Evolutionary conservation across 2,797 vertebrate species (phyloP).

Genomic region (Pipistrellus nathusii): DNA sequence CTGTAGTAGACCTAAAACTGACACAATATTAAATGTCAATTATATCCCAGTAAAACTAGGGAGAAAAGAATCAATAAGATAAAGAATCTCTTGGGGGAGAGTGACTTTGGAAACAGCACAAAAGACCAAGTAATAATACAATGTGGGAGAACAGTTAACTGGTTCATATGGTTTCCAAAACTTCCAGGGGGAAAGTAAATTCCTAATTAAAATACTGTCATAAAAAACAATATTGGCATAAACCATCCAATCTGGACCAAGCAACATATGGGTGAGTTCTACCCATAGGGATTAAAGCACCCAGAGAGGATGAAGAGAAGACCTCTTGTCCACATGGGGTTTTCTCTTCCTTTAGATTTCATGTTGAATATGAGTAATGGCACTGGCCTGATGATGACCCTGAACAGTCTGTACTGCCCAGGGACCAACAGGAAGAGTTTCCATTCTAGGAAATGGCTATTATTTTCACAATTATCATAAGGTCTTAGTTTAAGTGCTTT

Average conservation of each 20-base stretch:
- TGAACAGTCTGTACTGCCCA: neutral
- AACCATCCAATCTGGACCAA: neutral
- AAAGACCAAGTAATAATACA: conserved; percentile 4
- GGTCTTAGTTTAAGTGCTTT: neutral
- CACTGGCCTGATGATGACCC: neutral
- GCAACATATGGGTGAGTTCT: neutral
- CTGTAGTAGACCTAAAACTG: neutral
- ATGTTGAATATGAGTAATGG: neutral
- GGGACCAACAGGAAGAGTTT: neutral
- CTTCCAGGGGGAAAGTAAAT: neutral
- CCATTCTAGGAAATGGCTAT: neutral
- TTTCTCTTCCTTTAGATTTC: neutral
- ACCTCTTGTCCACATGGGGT: neutral
- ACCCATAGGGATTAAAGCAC: neutral
- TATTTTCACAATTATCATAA: neutral
- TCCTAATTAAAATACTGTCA: conserved; percentile 52
- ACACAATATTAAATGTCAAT: neutral
- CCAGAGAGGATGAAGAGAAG: neutral
- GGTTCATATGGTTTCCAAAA: conserved; percentile 18
- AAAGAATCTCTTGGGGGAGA: neutral
- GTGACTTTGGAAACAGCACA: neutral
- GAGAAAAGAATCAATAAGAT: neutral
- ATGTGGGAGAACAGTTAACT: neutral
- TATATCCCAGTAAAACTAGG: neutral
- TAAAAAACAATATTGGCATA: conserved; percentile 31